Conservation (phyloP, 2,797 vertebrate species). For the Megalops cyprinoides region DNA sequence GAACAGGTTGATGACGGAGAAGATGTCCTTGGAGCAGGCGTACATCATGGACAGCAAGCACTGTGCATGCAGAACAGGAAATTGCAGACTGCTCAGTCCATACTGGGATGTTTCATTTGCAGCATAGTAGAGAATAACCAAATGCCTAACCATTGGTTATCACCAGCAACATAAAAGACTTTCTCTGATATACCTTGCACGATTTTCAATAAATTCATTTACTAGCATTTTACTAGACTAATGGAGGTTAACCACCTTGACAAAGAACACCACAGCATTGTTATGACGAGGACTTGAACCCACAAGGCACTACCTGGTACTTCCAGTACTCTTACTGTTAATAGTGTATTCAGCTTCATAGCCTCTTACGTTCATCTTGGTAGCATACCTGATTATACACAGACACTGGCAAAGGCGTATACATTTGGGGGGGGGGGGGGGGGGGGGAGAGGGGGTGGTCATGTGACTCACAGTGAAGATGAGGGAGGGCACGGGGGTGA, state of each 20-base stretch:
- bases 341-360: neutral
- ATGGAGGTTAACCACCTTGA: no score
- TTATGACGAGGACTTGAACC: neutral
- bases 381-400: neutral
- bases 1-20: slow-evolving; percentile 79
- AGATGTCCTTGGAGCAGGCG: slow-evolving; percentile 74
- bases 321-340: no score
- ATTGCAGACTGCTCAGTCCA: neutral
- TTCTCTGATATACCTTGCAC: no score
- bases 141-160: no score
- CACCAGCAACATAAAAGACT: no score
- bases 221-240: no score
- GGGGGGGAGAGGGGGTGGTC: neutral
- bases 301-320: neutral
- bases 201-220: no score
- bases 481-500: slow-evolving; percentile 76
- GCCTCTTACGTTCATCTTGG: no score
- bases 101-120: no score
- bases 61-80: slow-evolving; percentile 47
- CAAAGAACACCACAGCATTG: neutral
- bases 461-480: slow-evolving; percentile 72
- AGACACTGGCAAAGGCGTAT: neutral
- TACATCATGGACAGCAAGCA: slow-evolving; percentile 77
- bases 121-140: no score
- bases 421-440: no score